phyloP scores from a whole-genome alignment of 2,888 invertebrate species.

The Agrotis exclamationis region DNA sequence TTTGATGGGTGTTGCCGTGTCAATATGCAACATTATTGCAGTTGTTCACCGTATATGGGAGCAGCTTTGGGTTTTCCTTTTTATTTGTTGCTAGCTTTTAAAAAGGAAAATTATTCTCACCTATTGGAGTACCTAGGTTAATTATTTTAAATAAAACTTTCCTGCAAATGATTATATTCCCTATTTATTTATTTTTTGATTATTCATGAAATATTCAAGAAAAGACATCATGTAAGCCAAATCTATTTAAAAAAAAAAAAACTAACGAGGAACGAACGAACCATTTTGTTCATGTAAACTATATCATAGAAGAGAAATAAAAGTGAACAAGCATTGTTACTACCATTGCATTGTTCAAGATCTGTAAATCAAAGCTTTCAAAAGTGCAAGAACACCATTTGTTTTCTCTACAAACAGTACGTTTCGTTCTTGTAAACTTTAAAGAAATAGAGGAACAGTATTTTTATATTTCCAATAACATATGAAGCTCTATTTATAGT shows the following conservation, averaged over 20 bases:
- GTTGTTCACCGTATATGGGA: background rate
- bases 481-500: slow-evolving; percentile 56
- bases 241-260: slow-evolving; percentile 5
- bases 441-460: slow-evolving; percentile 63
- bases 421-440: slow-evolving; percentile 53
- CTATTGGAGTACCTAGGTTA: background rate
- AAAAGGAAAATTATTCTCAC: slow-evolving; percentile 8
- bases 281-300: slow-evolving; percentile 7
- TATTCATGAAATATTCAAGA: background rate
- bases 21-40: slow-evolving; percentile 3
- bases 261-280: background rate
- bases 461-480: slow-evolving; percentile 67
- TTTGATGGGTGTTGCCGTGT: slow-evolving; percentile 18
- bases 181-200: too few relatives aligned
- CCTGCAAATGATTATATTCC: too few relatives aligned
- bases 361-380: slow-evolving; percentile 54
- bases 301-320: slow-evolving; percentile 23
- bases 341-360: slow-evolving; percentile 35
- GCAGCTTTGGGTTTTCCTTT: background rate
- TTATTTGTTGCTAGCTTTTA: slow-evolving; percentile 5
- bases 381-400: slow-evolving; percentile 60
- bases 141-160: background rate
- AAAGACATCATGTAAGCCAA: background rate
- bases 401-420: slow-evolving; percentile 59
- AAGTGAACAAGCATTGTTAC: slow-evolving; percentile 21